Percentiles rank a stretch among this genome's conserved stretches.
These are phyloP conservation scores for Empidonax alnorum DNA, from an alignment of 2,113 vertebrate species.

Conservation along the genomic window DNA sequence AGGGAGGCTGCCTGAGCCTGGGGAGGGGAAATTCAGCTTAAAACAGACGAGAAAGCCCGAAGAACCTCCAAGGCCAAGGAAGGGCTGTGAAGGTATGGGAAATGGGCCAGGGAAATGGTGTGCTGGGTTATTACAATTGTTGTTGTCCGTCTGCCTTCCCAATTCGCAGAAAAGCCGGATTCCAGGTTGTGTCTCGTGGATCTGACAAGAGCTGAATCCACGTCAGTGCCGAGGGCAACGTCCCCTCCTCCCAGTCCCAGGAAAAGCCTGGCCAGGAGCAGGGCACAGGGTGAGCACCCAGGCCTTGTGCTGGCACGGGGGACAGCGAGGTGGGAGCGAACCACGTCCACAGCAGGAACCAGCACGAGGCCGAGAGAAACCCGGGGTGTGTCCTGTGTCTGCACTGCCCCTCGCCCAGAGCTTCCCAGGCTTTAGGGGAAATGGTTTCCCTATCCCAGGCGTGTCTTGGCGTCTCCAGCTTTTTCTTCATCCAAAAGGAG, in stretches of 20 bases:
- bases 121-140: background rate
- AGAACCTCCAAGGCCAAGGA: background rate
- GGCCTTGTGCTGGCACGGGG: background rate
- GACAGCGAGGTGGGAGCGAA: fast-evolving
- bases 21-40: background rate
- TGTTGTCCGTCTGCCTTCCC: fast-evolving
- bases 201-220: background rate
- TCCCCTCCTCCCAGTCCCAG: background rate
- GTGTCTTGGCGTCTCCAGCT: background rate
- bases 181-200: fast-evolving
- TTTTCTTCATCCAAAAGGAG: background rate
- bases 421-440: background rate
- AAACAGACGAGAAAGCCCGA: background rate
- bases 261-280: background rate
- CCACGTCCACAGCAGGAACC: background rate
- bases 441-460: background rate
- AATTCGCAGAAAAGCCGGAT: fast-evolving
- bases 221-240: fast-evolving
- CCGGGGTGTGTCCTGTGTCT: fast-evolving
- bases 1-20: background rate
- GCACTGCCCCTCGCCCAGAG: background rate
- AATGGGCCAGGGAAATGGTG: background rate
- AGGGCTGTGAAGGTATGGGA: background rate
- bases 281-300: background rate
- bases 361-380: background rate